A percentile compares a stretch with the other conserved stretches of the same genome.
phyloP scores from a whole-genome alignment of 1,140 invertebrate species.

The Papilio aristodemus region DNA sequence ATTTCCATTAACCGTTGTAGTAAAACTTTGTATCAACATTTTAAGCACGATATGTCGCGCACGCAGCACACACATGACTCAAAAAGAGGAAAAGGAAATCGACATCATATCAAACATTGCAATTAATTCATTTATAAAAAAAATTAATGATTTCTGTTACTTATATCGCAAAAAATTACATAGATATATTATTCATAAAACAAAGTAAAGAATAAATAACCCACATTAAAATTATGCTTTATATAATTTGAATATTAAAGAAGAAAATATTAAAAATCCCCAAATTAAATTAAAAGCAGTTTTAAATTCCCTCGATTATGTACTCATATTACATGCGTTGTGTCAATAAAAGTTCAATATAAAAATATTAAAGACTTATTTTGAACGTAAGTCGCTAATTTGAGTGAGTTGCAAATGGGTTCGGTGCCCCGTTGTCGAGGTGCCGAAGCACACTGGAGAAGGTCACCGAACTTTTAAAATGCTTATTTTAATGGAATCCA shows the following conservation, averaged over 20 bases:
- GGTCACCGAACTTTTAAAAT: conserved; percentile 17
- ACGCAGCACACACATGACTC: background rate
- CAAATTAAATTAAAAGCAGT: background rate
- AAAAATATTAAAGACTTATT: background rate
- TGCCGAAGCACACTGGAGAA: background rate
- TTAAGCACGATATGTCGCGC: conserved; percentile 6
- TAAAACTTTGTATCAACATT: background rate
- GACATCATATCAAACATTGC: too few relatives aligned
- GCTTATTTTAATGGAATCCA: conserved; percentile 4
- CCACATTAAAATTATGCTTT: too few relatives aligned
- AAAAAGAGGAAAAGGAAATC: too few relatives aligned
- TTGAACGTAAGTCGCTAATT: conserved; percentile 4
- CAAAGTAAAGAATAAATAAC: too few relatives aligned
- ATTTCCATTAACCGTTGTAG: conserved; percentile 3
- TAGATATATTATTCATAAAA: too few relatives aligned
- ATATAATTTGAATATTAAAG: background rate
- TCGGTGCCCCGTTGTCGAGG: conserved; percentile 11
- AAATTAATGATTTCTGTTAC: too few relatives aligned
- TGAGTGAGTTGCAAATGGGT: conserved; percentile 18
- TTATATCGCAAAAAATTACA: too few relatives aligned
- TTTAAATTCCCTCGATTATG: background rate
- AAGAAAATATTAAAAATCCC: background rate
- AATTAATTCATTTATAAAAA: too few relatives aligned
- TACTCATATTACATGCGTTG: background rate
- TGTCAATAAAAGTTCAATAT: background rate